Evolutionary conservation across 2,888 invertebrate species (phyloP).

Genomic region (Sympetrum striolatum): DNA sequence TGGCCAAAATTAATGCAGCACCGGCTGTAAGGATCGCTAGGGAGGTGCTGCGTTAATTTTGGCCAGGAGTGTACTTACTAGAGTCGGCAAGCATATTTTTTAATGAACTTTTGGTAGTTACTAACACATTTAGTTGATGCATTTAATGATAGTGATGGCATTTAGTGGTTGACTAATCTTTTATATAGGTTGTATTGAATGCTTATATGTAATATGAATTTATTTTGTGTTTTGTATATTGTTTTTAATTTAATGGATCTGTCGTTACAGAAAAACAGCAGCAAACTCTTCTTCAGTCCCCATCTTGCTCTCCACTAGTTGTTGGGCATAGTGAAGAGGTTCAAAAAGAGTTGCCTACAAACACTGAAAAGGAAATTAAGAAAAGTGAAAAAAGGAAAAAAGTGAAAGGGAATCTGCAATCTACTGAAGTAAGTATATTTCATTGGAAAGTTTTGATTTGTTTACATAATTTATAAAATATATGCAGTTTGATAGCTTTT

Average conservation of each 20-base stretch:
- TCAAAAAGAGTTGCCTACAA: not conserved
- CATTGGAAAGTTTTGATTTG: no score
- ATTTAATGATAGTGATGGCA: not conserved
- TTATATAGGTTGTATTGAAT: not conserved
- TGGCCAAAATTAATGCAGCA: no score
- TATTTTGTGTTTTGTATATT: not conserved
- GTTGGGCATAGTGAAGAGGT: not conserved
- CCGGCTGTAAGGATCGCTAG: no score
- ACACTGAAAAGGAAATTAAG: not conserved
- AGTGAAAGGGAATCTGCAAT: not conserved
- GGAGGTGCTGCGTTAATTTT: no score
- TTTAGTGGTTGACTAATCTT: not conserved
- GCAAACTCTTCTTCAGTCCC: not conserved
- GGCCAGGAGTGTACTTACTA: no score
- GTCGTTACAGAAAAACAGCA: not conserved
- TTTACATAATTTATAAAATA: no score
- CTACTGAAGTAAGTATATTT: not conserved
- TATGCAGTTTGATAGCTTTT: no score
- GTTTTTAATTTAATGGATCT: no score
- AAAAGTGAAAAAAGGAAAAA: conserved; percentile 18
- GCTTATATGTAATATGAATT: not conserved
- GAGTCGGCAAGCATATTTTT: no score
- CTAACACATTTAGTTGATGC: no score
- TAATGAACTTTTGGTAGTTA: no score
- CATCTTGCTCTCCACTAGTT: not conserved